Conservation (phyloP, 2,113 vertebrate species). For the Corynorhinus townsendii region DNA sequence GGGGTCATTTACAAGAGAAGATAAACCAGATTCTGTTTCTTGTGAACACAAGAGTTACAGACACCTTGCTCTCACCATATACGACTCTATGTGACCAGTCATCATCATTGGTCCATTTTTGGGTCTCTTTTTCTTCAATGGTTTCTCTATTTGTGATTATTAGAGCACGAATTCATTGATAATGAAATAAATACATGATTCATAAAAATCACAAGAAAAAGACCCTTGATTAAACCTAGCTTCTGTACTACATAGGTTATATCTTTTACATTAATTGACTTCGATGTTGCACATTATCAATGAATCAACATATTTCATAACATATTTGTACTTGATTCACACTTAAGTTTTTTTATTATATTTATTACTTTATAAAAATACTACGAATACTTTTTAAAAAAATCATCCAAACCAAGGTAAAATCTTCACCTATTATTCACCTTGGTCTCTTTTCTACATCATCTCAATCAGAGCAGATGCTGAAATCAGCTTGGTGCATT, state of each 20-base stretch:
- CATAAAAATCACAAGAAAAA: background rate
- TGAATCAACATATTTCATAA: background rate
- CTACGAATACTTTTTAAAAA: background rate
- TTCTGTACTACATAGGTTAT: background rate
- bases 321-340: background rate
- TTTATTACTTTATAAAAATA: background rate
- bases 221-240: background rate
- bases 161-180: background rate
- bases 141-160: background rate
- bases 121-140: background rate
- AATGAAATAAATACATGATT: background rate
- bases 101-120: rapidly evolving
- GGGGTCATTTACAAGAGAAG: background rate
- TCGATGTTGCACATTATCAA: background rate
- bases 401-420: background rate
- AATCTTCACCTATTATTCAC: background rate
- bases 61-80: rapidly evolving
- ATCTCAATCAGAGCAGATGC: rapidly evolving
- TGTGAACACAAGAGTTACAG: background rate
- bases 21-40: background rate
- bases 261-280: background rate
- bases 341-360: background rate
- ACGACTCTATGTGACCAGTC: rapidly evolving
- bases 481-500: rapidly evolving
- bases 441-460: background rate